Conservation (phyloP, 2,888 invertebrate genomes). For the Drosophila mercatorum region DNA sequence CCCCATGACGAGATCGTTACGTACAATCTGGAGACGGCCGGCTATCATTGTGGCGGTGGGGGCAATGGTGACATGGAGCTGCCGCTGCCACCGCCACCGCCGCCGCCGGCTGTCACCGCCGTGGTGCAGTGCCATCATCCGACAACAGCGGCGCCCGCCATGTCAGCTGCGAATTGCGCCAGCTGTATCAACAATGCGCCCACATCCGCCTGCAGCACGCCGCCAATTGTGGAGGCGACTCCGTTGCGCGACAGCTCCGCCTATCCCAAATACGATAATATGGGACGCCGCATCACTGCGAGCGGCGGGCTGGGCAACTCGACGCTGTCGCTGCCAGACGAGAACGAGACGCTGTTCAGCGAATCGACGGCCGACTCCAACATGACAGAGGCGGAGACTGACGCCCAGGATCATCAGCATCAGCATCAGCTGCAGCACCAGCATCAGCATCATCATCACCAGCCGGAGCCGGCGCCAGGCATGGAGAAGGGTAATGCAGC, state of each 20-base stretch:
- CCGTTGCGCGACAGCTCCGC: constrained; percentile 75
- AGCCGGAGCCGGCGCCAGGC: constrained; percentile 59
- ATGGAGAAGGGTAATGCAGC: constrained; percentile 66
- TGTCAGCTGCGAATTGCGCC: constrained; percentile 66
- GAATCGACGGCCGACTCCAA: constrained; percentile 73
- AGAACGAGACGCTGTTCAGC: constrained; percentile 83
- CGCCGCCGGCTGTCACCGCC: constrained; percentile 72
- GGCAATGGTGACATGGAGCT: constrained; percentile 62
- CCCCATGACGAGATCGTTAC: constrained; percentile 84
- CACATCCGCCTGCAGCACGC: constrained; percentile 71
- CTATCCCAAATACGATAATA: constrained; percentile 91
- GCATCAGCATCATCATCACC: constrained; percentile 56
- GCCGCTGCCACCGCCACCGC: constrained; percentile 81
- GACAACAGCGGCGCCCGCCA: constrained; percentile 47
- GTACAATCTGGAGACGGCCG: constrained; percentile 83
- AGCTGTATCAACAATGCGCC: constrained; percentile 74
- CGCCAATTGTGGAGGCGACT: constrained; percentile 76
- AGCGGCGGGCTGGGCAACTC: constrained; percentile 90
- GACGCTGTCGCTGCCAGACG: constrained; percentile 92
- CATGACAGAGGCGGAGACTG: constrained; percentile 48
- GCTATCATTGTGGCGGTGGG: constrained; percentile 48
- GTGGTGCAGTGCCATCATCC: constrained; percentile 80
- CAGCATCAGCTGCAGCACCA: constrained; percentile 45
- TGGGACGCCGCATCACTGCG: constrained; percentile 95
- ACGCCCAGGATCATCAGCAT: constrained; percentile 44